Evolutionary conservation across 2,888 invertebrate genomes (phyloP).

Genomic region (Andrena hattorfiana): DNA sequence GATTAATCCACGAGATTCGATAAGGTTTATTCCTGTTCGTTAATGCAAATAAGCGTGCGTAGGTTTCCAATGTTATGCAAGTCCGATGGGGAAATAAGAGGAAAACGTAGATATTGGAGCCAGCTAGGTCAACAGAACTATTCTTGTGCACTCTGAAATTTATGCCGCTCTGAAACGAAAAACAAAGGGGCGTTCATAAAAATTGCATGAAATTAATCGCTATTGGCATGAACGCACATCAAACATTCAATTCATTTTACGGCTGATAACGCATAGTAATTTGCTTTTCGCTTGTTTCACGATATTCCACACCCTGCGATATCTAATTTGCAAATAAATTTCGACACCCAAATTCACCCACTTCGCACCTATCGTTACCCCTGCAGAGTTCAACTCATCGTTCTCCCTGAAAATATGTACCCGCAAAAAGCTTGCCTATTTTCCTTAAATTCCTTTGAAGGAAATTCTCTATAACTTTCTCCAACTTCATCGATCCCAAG

Average conservation of each 20-base stretch:
- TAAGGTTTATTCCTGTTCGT: neutral
- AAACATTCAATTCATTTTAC: conserved; percentile 11
- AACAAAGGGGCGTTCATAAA: conserved; percentile 12
- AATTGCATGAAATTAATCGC: conserved; percentile 29
- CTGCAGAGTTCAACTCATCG: too few relatives aligned
- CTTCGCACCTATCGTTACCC: neutral
- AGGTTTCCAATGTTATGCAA: neutral
- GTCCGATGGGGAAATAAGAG: neutral
- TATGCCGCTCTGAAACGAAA: neutral
- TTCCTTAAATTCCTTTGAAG: too few relatives aligned
- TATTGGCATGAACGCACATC: neutral
- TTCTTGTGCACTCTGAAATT: neutral
- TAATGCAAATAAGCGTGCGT: neutral
- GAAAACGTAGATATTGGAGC: neutral
- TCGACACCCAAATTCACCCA: neutral
- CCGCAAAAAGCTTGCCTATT: too few relatives aligned
- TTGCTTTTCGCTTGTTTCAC: conserved; percentile 10
- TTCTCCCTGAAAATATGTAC: too few relatives aligned
- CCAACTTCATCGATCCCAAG: too few relatives aligned
- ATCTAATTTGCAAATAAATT: conserved; percentile 34
- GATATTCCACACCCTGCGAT: neutral
- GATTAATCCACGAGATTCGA: conserved; percentile 27
- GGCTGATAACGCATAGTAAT: conserved; percentile 47
- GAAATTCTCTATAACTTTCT: too few relatives aligned
- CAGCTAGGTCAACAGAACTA: neutral